Conservation (phyloP, 2,113 vertebrate species). For the Probosciger aterrimus region DNA sequence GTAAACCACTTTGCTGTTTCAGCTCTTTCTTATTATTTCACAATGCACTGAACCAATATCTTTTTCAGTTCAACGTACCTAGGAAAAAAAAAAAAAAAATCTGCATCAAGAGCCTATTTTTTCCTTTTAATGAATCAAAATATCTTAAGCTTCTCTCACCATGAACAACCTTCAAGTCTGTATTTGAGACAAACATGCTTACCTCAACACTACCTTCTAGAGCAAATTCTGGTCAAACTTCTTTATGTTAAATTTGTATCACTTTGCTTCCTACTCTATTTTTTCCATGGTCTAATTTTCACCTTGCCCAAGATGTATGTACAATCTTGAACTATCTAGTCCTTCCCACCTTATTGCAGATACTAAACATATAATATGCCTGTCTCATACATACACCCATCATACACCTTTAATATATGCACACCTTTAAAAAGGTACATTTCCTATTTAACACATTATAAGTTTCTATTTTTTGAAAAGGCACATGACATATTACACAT, state of each 20-base stretch:
- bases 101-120: neutral
- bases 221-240: neutral
- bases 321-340: neutral
- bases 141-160: neutral
- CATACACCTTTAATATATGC: neutral
- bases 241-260: neutral
- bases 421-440: neutral
- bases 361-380: neutral
- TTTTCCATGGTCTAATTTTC: neutral
- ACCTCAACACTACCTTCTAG: neutral
- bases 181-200: neutral
- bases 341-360: neutral
- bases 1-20: neutral
- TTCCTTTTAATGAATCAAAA: neutral
- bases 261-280: neutral
- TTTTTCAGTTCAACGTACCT: neutral
- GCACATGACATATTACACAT: neutral
- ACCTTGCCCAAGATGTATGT: neutral
- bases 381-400: neutral
- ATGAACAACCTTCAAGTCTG: neutral
- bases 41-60: neutral
- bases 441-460: neutral
- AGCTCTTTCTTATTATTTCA: neutral
- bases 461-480: neutral
- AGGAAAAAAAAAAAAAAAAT: neutral